Percentiles rank a stretch among this genome's conserved stretches.
phyloP scores from a whole-genome alignment of 1,140 invertebrate genomes.

The Drosophila ficusphila region DNA sequence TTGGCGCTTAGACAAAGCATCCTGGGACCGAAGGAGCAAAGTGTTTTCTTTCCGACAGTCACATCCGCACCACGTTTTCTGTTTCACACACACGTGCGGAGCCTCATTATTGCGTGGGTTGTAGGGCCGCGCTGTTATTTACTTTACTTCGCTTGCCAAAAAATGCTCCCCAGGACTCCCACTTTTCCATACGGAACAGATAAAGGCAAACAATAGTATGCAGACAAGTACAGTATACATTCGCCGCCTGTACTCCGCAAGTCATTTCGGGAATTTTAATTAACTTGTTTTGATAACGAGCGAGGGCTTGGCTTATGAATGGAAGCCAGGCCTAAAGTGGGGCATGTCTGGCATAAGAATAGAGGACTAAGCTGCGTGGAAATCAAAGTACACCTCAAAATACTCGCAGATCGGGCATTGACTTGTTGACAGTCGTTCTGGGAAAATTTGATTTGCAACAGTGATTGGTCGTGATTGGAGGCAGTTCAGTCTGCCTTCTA shows the following conservation, averaged over 20 bases:
- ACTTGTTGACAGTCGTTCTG: background rate
- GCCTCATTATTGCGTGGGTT: slow-evolving; percentile 65
- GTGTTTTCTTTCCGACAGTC: slow-evolving; percentile 71
- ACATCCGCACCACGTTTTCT: slow-evolving; percentile 66
- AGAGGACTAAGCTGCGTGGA: background rate
- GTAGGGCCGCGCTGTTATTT: slow-evolving; percentile 54
- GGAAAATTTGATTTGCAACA: background rate
- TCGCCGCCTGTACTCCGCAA: slow-evolving; percentile 40
- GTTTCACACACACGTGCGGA: slow-evolving; percentile 14
- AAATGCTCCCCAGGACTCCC: slow-evolving; percentile 10
- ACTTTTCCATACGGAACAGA: slow-evolving; percentile 46
- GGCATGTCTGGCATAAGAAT: slow-evolving; percentile 36
- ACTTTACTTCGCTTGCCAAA: slow-evolving; percentile 41
- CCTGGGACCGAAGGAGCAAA: slow-evolving; percentile 61
- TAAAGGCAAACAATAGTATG: slow-evolving; percentile 57
- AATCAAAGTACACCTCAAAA: background rate
- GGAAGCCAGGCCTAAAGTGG: background rate
- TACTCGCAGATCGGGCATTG: slow-evolving; percentile 5
- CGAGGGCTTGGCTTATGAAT: slow-evolving; percentile 24
- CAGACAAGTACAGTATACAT: slow-evolving; percentile 37
- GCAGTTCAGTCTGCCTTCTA: background rate
- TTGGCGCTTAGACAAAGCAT: slow-evolving; percentile 74
- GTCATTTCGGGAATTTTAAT: slow-evolving; percentile 74
- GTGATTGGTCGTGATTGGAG: background rate
- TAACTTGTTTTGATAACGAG: slow-evolving; percentile 67